Base-by-base conservation (phyloP, 2,113 vertebrate species). In the Hippocampus zosterae region DNA sequence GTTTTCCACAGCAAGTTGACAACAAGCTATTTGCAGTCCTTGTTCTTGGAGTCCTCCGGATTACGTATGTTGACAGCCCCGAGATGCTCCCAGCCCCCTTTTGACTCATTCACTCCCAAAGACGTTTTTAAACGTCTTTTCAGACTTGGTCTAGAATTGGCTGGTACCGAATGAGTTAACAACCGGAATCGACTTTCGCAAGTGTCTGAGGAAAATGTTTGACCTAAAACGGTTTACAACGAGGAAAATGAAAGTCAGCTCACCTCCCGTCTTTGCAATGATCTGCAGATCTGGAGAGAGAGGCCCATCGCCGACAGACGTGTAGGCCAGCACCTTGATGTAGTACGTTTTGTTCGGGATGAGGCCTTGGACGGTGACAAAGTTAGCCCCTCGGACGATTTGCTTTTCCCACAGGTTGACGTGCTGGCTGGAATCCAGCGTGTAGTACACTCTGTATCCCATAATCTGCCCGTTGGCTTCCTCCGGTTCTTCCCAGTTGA, bases 401-500 rank as follows among this genome's bases (percentile, higher is more conserved):
- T 98, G 96, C 73, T 99, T 99, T 84, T 96, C 94, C 97, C 97
- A 99, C 0, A 91, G 91, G 89, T 97, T 98, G 79, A 98, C 96
- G 0, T 96, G 94, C 19, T 94, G 95, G 29, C 83, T 87, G 16
- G 96, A 93, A 37, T 98, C 96, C 93, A 95, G 94, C 27, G 96
- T 99, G 65, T 96, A 99, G 89, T 99, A 99, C 21, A 99, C 95
- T 82, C 97, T 90, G 84, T 99, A 99, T 33, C 96, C 97, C 84
- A 96, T 96, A 81, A 99, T 99, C 88, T 99, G 96, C 11, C 97
- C 97, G 29, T 99, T 99, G 0, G 97, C 94, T 74, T 99, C 97
- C 67, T 98, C 97, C 0, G 97, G 97, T 70, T 99, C 97, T 65
- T 99, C 97, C 97, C 97, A 99, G 76, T 98, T 96, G 52, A 99